Evolutionary conservation across 2,113 vertebrate genomes (phyloP), one percentile per base, ranked within the genome.

Genomic region (Leucopsar rothschildi): DNA sequence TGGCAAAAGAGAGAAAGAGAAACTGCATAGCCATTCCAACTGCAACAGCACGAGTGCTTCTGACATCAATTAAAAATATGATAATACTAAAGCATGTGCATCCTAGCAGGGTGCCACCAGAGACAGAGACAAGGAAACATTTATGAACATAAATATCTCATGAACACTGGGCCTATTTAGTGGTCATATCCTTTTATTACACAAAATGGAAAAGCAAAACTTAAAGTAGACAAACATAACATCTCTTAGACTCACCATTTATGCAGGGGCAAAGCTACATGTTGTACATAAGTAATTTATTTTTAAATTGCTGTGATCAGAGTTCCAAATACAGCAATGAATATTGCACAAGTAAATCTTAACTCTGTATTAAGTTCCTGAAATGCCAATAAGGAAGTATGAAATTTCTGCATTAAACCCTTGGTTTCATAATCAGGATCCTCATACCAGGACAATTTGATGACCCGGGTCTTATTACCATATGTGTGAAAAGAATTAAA

Each of bases 171-270:
- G 5, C 42, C 22, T 72, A 13, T 24, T 69, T 47, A 45, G 4
- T 13, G 2, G 35, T 81, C 50, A n/a, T 42, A 20, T 9, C 1
- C 7, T 66, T 59, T 75, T 0, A 0, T 50, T 55, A 44, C 4
- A 0, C 29, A 16, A 35, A 68, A 4, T 27, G 24, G 18, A 80
- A 75, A 80, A 92, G 11, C 2, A 50, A 59, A 63, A 47, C 18
- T 40, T n/a, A 47, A 86, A 77, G 16, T 13, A 60, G 68, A 27
- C 5, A 86, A 88, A 71, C 3, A 0, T 39, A 49, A 10, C 7
- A 28, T 65, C 13, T 86, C 27, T 71, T 57, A 52, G 14, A 70
- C 24, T 71, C 35, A 19, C 13, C 14, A 55, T 25, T 22, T 9
- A 33, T 15, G 12, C 14, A 35, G 44, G 8, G 18, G 1, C 20